Percentiles rank a stretch among this genome's conserved stretches.
Conservation (phyloP, 2,888 invertebrate species). For the Chalcosyrphus nemorum region DNA sequence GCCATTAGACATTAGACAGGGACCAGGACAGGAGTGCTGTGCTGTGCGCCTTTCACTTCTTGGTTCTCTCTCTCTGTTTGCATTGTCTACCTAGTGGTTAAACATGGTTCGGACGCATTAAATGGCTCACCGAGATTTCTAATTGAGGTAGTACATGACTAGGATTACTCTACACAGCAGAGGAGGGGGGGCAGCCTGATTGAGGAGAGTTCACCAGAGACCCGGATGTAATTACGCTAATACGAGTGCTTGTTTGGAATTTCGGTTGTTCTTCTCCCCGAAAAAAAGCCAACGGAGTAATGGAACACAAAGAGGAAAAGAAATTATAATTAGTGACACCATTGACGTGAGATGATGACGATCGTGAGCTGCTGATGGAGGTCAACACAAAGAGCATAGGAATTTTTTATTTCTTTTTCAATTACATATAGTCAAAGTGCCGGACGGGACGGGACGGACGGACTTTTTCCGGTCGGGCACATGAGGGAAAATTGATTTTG, state of each 20-base stretch:
- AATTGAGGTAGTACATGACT: slow-evolving; percentile 35
- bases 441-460: background rate
- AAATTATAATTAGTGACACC: slow-evolving; percentile 41
- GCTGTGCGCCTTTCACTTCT: slow-evolving; percentile 48
- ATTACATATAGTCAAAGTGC: slow-evolving; percentile 1
- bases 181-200: background rate
- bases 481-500: slow-evolving; percentile 5
- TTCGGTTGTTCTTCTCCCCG: slow-evolving; percentile 13
- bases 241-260: slow-evolving; percentile 34
- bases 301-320: background rate
- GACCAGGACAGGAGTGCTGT: background rate
- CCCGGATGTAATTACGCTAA: slow-evolving; percentile 66
- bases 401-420: too few relatives aligned
- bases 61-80: slow-evolving; percentile 4
- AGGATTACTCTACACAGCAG: slow-evolving; percentile 13
- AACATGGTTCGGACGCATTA: slow-evolving; percentile 42
- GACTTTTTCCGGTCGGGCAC: background rate
- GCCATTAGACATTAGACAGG: slow-evolving; percentile 27
- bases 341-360: slow-evolving; percentile 47
- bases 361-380: background rate
- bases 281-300: background rate
- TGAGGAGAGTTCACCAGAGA: too few relatives aligned
- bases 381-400: slow-evolving; percentile 11
- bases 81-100: slow-evolving; percentile 45
- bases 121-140: slow-evolving; percentile 42